A percentile compares a stretch with the other conserved stretches of the same genome.
Evolutionary conservation across 2,888 invertebrate genomes (phyloP).

Genomic region (Drosophila lacicola): DNA sequence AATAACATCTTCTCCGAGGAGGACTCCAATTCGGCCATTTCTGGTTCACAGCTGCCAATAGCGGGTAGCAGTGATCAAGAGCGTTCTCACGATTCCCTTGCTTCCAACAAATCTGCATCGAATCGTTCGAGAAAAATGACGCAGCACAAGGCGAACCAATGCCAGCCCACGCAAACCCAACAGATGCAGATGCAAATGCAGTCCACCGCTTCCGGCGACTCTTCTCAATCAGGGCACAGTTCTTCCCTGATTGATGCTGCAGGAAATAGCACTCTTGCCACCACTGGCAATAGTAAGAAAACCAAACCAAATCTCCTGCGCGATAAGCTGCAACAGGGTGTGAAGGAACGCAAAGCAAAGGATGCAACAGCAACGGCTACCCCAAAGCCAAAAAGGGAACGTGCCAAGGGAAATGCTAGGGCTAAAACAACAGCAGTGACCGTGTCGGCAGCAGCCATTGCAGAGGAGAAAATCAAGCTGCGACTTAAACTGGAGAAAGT

Average conservation of each 20-base stretch:
- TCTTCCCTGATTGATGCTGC: constrained; percentile 49
- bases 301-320: constrained; percentile 81
- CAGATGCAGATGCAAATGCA: constrained; percentile 29
- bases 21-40: constrained; percentile 86
- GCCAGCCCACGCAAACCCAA: constrained; percentile 37
- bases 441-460: constrained; percentile 20
- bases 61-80: constrained; percentile 86
- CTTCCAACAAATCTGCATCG: constrained; percentile 85
- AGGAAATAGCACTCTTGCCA: constrained; percentile 4
- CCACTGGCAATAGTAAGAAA: constrained; percentile 65
- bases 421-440: constrained; percentile 59
- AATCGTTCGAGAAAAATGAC: constrained; percentile 62
- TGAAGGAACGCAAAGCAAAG: constrained; percentile 81
- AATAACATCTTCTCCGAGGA: constrained; percentile 84
- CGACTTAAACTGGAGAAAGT: constrained; percentile 93
- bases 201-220: constrained; percentile 32
- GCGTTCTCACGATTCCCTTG: constrained; percentile 85
- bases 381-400: constrained; percentile 76
- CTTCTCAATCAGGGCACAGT: constrained; percentile 64
- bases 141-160: constrained; percentile 42
- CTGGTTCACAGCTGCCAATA: constrained; percentile 82
- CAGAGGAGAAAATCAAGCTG: constrained; percentile 91
- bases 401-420: constrained; percentile 77
- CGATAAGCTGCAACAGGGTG: constrained; percentile 83
- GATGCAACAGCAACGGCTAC: constrained; percentile 50